Percentiles rank a stretch among this genome's conserved stretches.
phyloP scores from a whole-genome alignment of 2,113 vertebrate species.

The Zosterops hypoxanthus region DNA sequence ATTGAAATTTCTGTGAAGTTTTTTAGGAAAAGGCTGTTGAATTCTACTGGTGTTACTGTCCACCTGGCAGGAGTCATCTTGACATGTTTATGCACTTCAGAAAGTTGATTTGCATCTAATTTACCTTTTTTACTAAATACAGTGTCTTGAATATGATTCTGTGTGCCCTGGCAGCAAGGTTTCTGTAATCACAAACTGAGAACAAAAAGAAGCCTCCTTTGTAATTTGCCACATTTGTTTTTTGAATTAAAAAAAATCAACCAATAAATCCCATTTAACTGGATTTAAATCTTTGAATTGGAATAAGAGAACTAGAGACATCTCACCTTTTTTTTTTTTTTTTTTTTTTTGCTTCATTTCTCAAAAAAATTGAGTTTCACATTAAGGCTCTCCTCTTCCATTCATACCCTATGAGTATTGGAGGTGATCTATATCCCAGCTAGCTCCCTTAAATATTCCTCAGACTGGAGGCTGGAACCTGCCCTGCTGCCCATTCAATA shows the following conservation, averaged over 20 bases:
- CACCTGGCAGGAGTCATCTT: not conserved
- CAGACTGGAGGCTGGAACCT: not conserved
- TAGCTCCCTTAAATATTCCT: not conserved
- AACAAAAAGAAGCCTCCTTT: not conserved
- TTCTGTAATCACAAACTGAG: not conserved
- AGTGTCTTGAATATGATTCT: not conserved
- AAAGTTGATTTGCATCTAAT: not conserved
- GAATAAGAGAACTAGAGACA: not conserved
- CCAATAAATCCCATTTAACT: not conserved
- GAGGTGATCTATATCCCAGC: not conserved
- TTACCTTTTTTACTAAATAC: not conserved
- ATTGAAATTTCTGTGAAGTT: not conserved
- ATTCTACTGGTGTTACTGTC: not conserved
- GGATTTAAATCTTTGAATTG: not conserved
- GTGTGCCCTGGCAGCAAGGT: not conserved
- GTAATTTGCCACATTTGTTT: not conserved
- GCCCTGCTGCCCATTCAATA: not conserved
- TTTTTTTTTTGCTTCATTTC: not conserved
- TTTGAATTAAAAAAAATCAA: not conserved
- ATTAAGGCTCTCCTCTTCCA: not conserved
- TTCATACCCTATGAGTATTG: rapidly evolving
- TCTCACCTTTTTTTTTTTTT: not conserved
- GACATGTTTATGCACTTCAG: not conserved
- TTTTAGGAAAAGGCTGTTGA: not conserved
- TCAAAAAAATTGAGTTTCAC: not conserved